phyloP scores from a whole-genome alignment of 2,113 vertebrate species.

The Psophia crepitans region DNA sequence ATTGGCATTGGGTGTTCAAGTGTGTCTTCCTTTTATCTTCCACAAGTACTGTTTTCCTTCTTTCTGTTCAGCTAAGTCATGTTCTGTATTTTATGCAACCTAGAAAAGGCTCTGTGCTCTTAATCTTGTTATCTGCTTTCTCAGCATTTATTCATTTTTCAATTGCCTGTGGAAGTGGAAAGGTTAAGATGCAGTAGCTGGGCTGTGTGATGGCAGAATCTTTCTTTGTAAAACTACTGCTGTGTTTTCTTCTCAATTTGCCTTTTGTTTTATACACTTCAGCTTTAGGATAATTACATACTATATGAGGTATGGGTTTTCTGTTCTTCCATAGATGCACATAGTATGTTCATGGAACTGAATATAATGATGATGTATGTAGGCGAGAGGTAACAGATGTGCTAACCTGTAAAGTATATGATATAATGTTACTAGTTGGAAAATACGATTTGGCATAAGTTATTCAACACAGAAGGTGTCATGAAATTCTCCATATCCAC shows the following conservation, averaged over 20 bases:
- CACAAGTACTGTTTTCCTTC: not conserved
- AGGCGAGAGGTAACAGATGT: not conserved
- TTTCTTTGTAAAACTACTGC: not conserved
- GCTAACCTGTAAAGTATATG: not conserved
- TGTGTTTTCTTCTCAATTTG: not conserved
- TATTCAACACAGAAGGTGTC: constrained; percentile 12
- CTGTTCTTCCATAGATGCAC: not conserved
- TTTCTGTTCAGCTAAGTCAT: not conserved
- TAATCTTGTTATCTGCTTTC: constrained; percentile 42
- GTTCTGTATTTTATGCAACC: not conserved
- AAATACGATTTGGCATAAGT: not conserved
- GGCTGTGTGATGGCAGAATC: not conserved
- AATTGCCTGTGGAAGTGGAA: not conserved
- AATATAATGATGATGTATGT: not conserved
- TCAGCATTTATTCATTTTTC: constrained; percentile 42
- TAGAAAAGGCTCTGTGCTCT: not conserved
- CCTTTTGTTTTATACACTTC: not conserved
- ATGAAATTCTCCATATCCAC: not conserved
- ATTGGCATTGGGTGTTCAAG: not conserved
- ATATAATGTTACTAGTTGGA: constrained; percentile 17
- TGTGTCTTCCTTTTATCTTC: not conserved
- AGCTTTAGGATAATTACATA: not conserved
- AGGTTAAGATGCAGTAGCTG: constrained; percentile 10
- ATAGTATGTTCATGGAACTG: not conserved
- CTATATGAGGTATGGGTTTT: not conserved